phyloP scores from a whole-genome alignment of 2,113 vertebrate genomes.

The Lichenostomus cassidix region DNA sequence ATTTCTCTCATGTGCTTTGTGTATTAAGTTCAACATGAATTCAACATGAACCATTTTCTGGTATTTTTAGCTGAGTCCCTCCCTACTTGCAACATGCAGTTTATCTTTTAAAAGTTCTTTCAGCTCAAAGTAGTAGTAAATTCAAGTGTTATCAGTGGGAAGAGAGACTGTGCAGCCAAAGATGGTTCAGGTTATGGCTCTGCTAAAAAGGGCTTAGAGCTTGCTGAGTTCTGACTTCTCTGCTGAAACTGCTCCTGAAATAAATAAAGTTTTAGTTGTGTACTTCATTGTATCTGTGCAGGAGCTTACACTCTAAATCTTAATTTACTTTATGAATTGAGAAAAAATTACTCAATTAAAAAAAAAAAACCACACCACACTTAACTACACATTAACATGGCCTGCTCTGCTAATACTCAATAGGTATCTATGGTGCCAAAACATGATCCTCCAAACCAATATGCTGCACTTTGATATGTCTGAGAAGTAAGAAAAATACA shows the following conservation, averaged over 20 bases:
- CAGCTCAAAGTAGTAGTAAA: background rate
- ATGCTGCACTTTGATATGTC: background rate
- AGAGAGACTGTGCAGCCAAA: background rate
- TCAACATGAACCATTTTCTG: background rate
- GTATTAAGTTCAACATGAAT: background rate
- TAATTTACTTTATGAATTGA: background rate
- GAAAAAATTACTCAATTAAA: accelerated
- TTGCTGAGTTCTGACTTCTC: background rate
- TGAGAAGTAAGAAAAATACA: background rate
- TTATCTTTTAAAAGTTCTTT: background rate
- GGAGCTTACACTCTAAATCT: background rate
- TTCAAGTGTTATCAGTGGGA: background rate
- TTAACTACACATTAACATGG: accelerated
- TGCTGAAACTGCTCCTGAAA: background rate
- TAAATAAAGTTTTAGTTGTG: background rate
- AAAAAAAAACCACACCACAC: accelerated
- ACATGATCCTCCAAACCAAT: background rate
- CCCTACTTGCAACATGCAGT: background rate
- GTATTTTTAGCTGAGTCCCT: background rate
- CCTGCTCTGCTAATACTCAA: background rate
- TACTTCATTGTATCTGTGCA: background rate
- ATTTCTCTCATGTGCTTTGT: background rate
- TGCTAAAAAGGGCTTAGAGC: background rate
- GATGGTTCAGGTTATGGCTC: background rate
- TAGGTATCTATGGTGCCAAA: background rate